Conservation (phyloP, 1,140 invertebrate species). For the Zaprionus camerounensis region DNA sequence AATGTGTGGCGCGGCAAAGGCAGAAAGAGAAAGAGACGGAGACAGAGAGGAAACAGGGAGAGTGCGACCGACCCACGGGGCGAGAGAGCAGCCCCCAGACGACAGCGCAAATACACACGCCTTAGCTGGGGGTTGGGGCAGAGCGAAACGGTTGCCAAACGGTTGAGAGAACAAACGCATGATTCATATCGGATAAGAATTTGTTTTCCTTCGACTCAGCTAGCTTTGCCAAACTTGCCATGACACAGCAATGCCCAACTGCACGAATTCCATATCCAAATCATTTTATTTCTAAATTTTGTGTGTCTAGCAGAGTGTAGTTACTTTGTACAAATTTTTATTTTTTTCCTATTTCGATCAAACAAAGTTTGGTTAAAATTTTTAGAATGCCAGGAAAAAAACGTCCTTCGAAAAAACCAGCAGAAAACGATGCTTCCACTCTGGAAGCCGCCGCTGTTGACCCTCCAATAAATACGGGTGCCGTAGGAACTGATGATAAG, state of each 20-base stretch:
- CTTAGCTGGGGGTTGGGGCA: slow-evolving; percentile 23
- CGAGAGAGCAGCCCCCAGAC: slow-evolving; percentile 24
- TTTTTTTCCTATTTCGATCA: slow-evolving; percentile 9
- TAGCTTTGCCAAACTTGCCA: background rate
- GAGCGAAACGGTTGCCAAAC: slow-evolving; percentile 15
- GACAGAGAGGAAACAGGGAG: slow-evolving; percentile 6
- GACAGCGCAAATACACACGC: background rate
- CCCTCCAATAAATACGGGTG: background rate
- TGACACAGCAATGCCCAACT: background rate
- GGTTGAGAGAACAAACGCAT: background rate
- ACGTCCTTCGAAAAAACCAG: slow-evolving; percentile 15
- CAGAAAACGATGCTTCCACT: background rate
- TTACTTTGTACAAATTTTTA: slow-evolving; percentile 13
- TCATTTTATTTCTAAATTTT: slow-evolving; percentile 17
- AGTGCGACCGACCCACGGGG: slow-evolving; percentile 19
- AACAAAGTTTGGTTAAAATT: background rate
- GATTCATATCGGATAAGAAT: background rate
- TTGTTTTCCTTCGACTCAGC: background rate
- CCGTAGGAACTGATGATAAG: background rate
- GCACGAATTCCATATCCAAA: background rate
- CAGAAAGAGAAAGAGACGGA: slow-evolving; percentile 3
- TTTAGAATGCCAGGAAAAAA: slow-evolving; percentile 36
- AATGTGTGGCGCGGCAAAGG: slow-evolving; percentile 43
- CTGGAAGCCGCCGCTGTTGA: background rate
- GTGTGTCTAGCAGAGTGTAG: background rate